phyloP scores from a whole-genome alignment of 2,113 vertebrate species.

The Corythaeola cristata region DNA sequence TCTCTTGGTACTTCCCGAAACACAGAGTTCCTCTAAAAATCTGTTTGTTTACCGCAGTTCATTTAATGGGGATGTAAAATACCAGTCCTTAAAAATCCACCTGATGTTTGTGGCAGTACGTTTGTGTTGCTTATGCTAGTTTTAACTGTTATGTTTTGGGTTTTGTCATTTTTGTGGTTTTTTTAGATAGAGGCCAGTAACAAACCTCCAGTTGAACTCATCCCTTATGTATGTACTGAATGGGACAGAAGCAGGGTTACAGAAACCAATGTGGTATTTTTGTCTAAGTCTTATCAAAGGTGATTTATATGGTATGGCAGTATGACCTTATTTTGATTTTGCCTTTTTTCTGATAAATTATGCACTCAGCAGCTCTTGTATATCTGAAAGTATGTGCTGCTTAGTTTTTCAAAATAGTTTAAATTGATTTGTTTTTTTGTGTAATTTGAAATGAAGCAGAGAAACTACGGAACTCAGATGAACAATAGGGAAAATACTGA shows the following conservation, averaged over 20 bases:
- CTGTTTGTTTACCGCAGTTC: accelerated
- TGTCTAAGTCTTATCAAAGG: background rate
- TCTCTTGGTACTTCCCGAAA: background rate
- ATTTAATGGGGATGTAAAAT: background rate
- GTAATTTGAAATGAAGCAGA: background rate
- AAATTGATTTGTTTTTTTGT: background rate
- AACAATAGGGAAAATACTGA: background rate
- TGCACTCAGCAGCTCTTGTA: background rate
- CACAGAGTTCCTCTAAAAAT: background rate
- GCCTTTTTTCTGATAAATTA: background rate
- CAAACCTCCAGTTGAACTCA: background rate
- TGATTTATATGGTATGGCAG: background rate
- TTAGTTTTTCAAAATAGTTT: background rate
- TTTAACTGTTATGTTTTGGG: background rate
- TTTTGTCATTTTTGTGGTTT: background rate
- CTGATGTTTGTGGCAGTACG: accelerated
- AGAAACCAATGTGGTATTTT: background rate
- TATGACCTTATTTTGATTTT: background rate
- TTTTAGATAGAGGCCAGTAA: background rate
- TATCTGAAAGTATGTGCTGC: background rate
- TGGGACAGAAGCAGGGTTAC: background rate
- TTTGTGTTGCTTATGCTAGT: accelerated
- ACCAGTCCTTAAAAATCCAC: background rate
- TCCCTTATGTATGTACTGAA: background rate
- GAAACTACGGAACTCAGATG: background rate